These are phyloP conservation scores for Platyscapa corneri DNA, from an alignment of 1,140 invertebrate species.

Conservation along the genomic window DNA sequence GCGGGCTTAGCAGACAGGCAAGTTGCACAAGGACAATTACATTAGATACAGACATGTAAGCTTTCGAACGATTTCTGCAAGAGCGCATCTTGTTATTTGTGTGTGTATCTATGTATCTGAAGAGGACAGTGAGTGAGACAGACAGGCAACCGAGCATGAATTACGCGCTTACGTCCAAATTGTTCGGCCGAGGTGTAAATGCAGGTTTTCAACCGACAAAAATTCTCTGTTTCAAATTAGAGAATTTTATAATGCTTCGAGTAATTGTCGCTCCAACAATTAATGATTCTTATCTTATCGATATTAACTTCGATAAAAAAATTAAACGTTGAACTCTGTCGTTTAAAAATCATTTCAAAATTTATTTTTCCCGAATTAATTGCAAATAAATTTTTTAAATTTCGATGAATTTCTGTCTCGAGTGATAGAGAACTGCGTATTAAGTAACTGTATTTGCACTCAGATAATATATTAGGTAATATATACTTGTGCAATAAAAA, in stretches of 20 bases:
- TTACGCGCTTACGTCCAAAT: conserved; percentile 8
- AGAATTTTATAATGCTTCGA: neutral
- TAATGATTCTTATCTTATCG: no score
- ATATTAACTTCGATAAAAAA: no score
- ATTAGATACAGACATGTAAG: conserved; percentile 6
- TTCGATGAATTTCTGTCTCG: no score
- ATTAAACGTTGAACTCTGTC: no score
- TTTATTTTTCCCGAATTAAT: neutral
- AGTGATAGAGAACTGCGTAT: no score
- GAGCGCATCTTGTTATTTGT: neutral
- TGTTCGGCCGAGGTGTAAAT: conserved; percentile 10
- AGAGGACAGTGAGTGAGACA: neutral
- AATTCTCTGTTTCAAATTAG: neutral
- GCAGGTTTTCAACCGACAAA: neutral
- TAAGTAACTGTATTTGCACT: no score
- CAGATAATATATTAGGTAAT: no score
- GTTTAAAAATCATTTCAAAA: no score
- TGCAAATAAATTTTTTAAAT: no score
- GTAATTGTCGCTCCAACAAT: neutral
- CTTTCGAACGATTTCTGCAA: conserved; percentile 16
- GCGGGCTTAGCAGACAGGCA: neutral
- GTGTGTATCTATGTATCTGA: neutral
- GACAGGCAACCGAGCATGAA: conserved; percentile 18
- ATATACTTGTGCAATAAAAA: no score
- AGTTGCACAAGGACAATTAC: neutral